These are phyloP conservation scores for Acronicta aceris DNA, from an alignment of 2,888 invertebrate species.

Conservation along the genomic window DNA sequence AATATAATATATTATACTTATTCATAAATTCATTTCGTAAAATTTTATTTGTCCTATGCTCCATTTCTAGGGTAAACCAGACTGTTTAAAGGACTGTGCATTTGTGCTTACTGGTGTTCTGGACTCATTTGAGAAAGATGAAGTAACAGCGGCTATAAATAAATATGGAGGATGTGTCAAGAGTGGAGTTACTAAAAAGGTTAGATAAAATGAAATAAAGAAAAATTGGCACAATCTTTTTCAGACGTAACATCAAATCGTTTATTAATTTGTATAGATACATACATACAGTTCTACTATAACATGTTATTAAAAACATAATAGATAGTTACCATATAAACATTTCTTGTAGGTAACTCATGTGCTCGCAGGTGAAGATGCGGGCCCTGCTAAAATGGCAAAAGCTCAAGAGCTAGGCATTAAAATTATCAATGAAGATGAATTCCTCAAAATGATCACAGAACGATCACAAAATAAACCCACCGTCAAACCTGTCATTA, in stretches of 20 bases:
- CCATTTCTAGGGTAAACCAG: constrained; percentile 90
- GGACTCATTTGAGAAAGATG: constrained; percentile 96
- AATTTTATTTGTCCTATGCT: background rate
- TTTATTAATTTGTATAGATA: no score
- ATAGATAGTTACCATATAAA: no score
- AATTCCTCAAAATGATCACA: constrained; percentile 93
- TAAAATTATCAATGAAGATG: constrained; percentile 94
- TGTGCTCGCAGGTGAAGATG: constrained; percentile 95
- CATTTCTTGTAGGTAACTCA: constrained; percentile 90
- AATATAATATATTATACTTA: no score
- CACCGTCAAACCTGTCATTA: constrained; percentile 30
- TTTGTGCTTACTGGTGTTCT: constrained; percentile 96
- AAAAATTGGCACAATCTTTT: no score
- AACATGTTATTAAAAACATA: no score
- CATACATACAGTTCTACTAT: no score
- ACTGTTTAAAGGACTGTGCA: constrained; percentile 92
- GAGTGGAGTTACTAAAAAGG: constrained; percentile 93
- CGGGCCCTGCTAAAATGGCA: constrained; percentile 95
- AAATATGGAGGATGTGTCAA: constrained; percentile 95
- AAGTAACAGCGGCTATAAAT: constrained; percentile 92
- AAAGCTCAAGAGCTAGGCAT: constrained; percentile 93
- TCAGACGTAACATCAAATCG: no score
- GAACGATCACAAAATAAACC: constrained; percentile 64
- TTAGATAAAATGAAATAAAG: constrained; percentile 58
- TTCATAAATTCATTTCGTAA: no score